Evolutionary conservation across 2,797 vertebrate genomes (phyloP), one percentile per base, ranked within the genome.

Genomic region (Eremophila alpestris): DNA sequence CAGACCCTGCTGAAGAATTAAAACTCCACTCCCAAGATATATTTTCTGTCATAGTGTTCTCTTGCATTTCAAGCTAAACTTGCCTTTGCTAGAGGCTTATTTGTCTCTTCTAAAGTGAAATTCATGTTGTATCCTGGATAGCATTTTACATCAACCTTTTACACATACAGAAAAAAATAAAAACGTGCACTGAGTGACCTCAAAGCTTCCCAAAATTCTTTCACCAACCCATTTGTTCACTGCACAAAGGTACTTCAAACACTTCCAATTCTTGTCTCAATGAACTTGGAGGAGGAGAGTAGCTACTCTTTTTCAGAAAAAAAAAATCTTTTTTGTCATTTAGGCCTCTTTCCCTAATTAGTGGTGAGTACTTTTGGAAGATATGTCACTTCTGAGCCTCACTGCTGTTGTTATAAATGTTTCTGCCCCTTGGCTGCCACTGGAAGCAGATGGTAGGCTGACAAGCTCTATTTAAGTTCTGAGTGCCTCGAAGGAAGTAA

Each of bases 401-500:
- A 59, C 27, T 83, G 55, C n/a, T 89, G 46, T 27, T 91, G 54
- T 89, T 85, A 89, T 60, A 95, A 74, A 91, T 71, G 34, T 85
- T 49, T 90, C 51, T 83, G 81, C 54, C 90, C 87, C 75, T 85
- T 95, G 84, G 71, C 87, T 95, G 81, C 69, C 38, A 71, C 69
- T 84, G 75, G 62, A 95, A 97, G 82, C 89, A 95, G 87, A 91
- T 91, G 81, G 82, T 85, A 83, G 79, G 54, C 52, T 94, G 84
- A 89, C 90, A 95, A 95, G 87, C 87, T 93, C 81, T 95, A 93
- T 95, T 93, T 95, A 87, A 85, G 43, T 85, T 92, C 82, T 55
- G 41, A 87, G 84, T 87, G 89, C 40, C 87, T 65, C 77, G 49
- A 83, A 94, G 78, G 58, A 94, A 91, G 24, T 84, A 93, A 92